Evolutionary conservation across 2,888 invertebrate genomes (phyloP), one percentile per base, ranked within the genome.

Genomic region (Ellobium chinense): DNA sequence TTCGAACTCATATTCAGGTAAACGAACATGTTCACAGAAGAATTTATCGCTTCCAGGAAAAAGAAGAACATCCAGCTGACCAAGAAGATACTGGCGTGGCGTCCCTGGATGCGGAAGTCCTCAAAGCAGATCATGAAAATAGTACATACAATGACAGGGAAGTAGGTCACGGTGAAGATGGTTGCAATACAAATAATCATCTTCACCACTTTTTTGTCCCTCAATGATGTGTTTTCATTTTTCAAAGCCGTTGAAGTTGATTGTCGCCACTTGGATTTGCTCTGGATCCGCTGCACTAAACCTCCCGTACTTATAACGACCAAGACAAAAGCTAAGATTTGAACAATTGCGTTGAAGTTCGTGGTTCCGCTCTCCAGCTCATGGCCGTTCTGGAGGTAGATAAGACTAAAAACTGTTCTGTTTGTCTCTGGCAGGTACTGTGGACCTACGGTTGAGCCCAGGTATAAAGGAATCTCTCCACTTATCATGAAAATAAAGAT

Each of bases 191-290:
- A 34, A 4, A 66, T 18, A 4, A 66, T 29, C 29, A 66, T 24
- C 34, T 66, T 66, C 9, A 66, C 66, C 2, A 29, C 34, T 24
- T 66, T 66, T 18, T 29, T 7, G 34, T 66, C 66, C 18, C 66
- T 29, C 18, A 3, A 21, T 14, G 14, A 31, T 3, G 34, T n/a
- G 18, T 31, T 12, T 18, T 24, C 18, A 7, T 34, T 34, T 2
- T 37, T 18, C 1, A 14, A 18, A 31, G 66, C 18, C 2, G 34
- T 66, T 36, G 66, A 34, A 14, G 36, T 31, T 24, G 31, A 14
- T 36, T 66, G 66, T 3, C 66, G 66, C 66, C 66, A 66, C 34
- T 66, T 66, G 2, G 66, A 66, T 37, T 66, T 66, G n/a, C 31
- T 3, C 18, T 21, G 36, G 34, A 66, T 31, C 12, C 4, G 5